Conservation (phyloP, 2,797 vertebrate genomes). For the Scleropages formosus region DNA sequence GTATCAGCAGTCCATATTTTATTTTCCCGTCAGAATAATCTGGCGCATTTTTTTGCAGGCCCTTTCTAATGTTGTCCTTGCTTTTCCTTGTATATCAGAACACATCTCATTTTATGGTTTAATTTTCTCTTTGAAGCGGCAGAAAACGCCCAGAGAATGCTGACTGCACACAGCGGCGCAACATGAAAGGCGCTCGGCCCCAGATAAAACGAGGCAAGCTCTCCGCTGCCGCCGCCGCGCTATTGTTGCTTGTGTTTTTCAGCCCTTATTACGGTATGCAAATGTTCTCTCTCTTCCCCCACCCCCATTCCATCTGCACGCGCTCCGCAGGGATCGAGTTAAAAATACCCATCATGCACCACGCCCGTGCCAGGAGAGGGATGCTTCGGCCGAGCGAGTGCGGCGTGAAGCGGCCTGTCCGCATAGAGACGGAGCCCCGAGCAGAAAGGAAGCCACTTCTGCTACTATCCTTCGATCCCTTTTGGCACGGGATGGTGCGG, state of each 20-base stretch:
- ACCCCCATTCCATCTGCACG: not conserved
- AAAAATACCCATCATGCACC: conserved; percentile 20
- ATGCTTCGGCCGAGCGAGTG: not conserved
- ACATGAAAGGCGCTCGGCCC: not conserved
- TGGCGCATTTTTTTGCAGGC: not conserved
- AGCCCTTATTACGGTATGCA: conserved; percentile 20
- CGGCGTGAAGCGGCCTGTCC: not conserved
- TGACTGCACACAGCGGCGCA: conserved; percentile 22
- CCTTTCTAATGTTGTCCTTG: conserved; percentile 9
- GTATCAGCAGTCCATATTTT: not conserved
- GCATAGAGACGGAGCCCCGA: not conserved
- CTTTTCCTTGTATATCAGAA: conserved; percentile 38
- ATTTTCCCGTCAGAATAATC: conserved; percentile 28
- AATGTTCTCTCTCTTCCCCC: conserved; percentile 28
- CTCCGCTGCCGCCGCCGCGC: not conserved
- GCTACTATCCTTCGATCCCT: no score
- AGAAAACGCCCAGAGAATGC: conserved; percentile 35
- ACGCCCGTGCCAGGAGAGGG: not conserved
- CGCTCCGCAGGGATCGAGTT: not conserved
- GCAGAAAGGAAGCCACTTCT: no score
- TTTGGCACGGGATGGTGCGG: no score
- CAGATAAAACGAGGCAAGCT: not conserved
- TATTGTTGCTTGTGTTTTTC: not conserved
- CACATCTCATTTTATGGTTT: conserved; percentile 42
- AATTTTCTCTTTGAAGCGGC: conserved; percentile 41